Percentiles rank a stretch among this genome's conserved stretches.
These are phyloP conservation scores for Xylota sylvarum DNA, from an alignment of 2,888 invertebrate species.

Conservation along the genomic window DNA sequence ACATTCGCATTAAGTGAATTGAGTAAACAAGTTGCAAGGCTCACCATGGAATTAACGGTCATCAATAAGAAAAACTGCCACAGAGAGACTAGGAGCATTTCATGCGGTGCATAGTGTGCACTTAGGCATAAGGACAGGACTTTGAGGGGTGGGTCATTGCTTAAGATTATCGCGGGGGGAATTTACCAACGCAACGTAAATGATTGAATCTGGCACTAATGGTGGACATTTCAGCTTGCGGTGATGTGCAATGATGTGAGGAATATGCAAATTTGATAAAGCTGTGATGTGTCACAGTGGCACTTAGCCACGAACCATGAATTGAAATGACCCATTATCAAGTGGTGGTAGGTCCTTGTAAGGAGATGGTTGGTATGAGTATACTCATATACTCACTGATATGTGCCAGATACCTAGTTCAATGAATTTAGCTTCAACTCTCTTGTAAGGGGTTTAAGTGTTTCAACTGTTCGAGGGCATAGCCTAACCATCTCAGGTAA, in stretches of 20 bases:
- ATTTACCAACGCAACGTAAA: slow-evolving; percentile 30
- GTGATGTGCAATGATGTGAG: slow-evolving; percentile 8
- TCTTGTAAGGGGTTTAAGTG: too few relatives aligned
- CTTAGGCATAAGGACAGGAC: slow-evolving; percentile 19
- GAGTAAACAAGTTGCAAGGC: slow-evolving; percentile 70
- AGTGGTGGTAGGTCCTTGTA: neutral
- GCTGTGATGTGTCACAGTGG: slow-evolving; percentile 3
- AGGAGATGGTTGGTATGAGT: too few relatives aligned
- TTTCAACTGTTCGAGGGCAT: too few relatives aligned
- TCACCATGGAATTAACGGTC: slow-evolving; percentile 62
- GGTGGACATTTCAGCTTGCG: slow-evolving; percentile 2
- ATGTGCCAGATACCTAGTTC: too few relatives aligned
- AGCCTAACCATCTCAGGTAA: too few relatives aligned
- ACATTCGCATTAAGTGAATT: slow-evolving; percentile 74
- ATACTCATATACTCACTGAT: too few relatives aligned
- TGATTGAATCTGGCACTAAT: slow-evolving; percentile 47
- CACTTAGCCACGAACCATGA: neutral
- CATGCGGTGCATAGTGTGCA: slow-evolving; percentile 25
- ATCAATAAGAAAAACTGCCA: slow-evolving; percentile 66
- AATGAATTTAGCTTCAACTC: too few relatives aligned
- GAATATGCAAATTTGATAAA: slow-evolving; percentile 3
- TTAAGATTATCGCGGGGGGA: slow-evolving; percentile 48
- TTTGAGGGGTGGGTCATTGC: slow-evolving; percentile 53
- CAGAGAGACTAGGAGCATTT: slow-evolving; percentile 5
- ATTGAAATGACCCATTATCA: neutral